These are phyloP conservation scores for Chaitophorus viminalis DNA, from an alignment of 2,888 invertebrate genomes.

Conservation along the genomic window DNA sequence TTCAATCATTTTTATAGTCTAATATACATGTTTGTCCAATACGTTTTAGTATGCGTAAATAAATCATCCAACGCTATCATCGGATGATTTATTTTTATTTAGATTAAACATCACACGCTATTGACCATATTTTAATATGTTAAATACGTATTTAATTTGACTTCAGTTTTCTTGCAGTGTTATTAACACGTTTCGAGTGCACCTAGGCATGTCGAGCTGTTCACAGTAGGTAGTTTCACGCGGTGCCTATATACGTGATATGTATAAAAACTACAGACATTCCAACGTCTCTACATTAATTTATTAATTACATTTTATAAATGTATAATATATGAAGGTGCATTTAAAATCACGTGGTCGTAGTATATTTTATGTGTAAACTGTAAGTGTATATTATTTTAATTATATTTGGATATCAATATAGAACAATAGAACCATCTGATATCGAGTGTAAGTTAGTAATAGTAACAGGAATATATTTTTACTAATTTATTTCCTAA, in stretches of 20 bases:
- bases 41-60: neutral
- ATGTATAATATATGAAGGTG: neutral
- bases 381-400: neutral
- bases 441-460: too few relatives aligned
- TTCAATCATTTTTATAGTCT: too few relatives aligned
- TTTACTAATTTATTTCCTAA: too few relatives aligned
- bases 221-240: slow-evolving; percentile 1
- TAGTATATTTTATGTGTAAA: neutral
- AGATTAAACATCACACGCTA: neutral
- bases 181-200: slow-evolving; percentile 25
- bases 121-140: neutral
- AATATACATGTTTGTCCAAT: neutral
- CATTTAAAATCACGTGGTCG: neutral
- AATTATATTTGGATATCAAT: neutral
- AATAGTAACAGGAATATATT: too few relatives aligned
- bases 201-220: neutral
- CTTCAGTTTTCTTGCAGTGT: neutral
- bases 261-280: neutral
- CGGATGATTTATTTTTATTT: neutral
- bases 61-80: too few relatives aligned
- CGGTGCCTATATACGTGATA: neutral
- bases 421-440: neutral
- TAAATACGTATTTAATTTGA: slow-evolving; percentile 14
- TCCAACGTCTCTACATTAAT: neutral
- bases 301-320: too few relatives aligned